A percentile compares a stretch with the other conserved stretches of the same genome.
Evolutionary conservation across 2,888 invertebrate genomes (phyloP).

Genomic region (Xanthorhoe spadicearia): DNA sequence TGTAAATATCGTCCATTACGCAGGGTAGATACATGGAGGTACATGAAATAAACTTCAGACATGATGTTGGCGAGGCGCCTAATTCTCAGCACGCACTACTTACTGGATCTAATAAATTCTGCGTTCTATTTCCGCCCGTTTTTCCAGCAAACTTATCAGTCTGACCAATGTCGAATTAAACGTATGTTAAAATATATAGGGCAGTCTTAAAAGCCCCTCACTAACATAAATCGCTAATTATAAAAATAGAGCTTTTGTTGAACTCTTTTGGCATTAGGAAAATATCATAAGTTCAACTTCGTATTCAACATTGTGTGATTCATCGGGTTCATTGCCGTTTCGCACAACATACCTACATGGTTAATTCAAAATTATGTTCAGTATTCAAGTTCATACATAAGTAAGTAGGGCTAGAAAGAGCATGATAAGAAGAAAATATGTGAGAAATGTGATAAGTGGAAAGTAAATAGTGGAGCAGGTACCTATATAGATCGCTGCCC

Average conservation of each 20-base stretch:
- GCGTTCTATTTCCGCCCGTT: constrained; percentile 64
- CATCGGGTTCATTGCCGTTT: too few species aligned
- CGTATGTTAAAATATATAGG: constrained; percentile 5
- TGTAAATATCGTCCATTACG: constrained; percentile 49
- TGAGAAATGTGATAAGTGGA: constrained; percentile 6
- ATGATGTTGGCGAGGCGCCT: constrained; percentile 73
- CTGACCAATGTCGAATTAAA: constrained; percentile 39
- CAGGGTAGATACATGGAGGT: constrained; percentile 60
- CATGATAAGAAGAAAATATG: neutral
- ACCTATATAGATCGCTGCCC: constrained; percentile 8
- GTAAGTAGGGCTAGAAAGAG: neutral
- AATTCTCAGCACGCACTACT: constrained; percentile 65
- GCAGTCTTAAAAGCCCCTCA: neutral
- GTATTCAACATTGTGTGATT: neutral
- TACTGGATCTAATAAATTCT: constrained; percentile 69
- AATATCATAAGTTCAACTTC: neutral
- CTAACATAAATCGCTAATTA: neutral
- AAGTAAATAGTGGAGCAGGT: neutral
- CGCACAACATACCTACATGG: too few species aligned
- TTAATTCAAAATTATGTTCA: neutral
- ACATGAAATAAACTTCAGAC: constrained; percentile 68
- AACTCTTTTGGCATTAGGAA: neutral
- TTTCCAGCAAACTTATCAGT: constrained; percentile 54
- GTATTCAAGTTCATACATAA: neutral
- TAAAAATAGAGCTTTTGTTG: neutral